Evolutionary conservation across 2,888 invertebrate genomes (phyloP).

Genomic region (Caenorhabditis panamensis): DNA sequence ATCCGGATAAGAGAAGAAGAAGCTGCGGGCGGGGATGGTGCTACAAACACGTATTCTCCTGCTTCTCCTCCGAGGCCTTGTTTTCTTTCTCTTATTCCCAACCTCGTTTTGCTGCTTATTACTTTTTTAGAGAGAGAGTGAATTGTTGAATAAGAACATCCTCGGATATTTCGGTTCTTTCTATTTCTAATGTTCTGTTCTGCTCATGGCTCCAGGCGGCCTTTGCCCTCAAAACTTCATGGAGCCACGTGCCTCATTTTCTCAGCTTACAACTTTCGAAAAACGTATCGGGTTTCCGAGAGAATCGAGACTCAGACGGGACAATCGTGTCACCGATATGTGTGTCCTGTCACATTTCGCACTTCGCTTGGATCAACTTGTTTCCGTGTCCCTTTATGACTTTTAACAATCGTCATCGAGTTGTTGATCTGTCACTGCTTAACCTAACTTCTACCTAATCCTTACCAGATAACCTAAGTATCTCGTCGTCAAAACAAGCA

Average conservation of each 20-base stretch:
- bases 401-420: neutral
- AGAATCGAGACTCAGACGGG: conserved; percentile 36
- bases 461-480: too few relatives aligned
- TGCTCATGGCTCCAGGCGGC: neutral
- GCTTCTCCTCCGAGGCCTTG: neutral
- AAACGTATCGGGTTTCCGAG: conserved; percentile 50
- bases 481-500: too few relatives aligned
- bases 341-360: conserved; percentile 10
- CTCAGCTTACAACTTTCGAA: conserved; percentile 57
- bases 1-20: conserved; percentile 1
- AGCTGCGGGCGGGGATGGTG: neutral
- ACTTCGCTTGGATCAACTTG: neutral
- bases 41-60: neutral
- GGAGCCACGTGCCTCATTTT: conserved; percentile 43
- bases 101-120: conserved; percentile 1
- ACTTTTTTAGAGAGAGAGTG: neutral
- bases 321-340: conserved; percentile 50
- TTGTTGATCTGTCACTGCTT: too few relatives aligned
- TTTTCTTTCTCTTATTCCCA: neutral
- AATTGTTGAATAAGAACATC: neutral
- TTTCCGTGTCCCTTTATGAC: too few relatives aligned
- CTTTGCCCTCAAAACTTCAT: conserved; percentile 28
- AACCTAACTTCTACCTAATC: too few relatives aligned
- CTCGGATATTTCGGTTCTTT: neutral
- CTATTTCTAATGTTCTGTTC: too few relatives aligned